These are phyloP conservation scores for Scophthalmus maximus DNA, from an alignment of 2,113 vertebrate genomes.

Conservation along the genomic window DNA sequence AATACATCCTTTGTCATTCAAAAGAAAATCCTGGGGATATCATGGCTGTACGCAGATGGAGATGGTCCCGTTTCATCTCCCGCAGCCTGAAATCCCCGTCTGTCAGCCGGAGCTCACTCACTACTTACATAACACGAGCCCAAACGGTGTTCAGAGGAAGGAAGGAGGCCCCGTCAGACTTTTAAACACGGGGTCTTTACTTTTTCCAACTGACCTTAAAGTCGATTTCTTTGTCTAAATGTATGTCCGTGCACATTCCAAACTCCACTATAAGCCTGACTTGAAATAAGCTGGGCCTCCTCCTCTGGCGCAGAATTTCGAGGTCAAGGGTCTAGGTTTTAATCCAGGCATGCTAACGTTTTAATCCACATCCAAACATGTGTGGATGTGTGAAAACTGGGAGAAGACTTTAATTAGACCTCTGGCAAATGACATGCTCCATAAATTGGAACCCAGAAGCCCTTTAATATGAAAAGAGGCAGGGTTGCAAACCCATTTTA, in stretches of 20 bases:
- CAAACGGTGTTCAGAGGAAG: conserved; percentile 2
- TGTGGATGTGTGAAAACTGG: conserved; percentile 54
- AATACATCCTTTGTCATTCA: conserved; percentile 38
- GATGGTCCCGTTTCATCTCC: conserved; percentile 36
- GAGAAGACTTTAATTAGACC: conserved; percentile 56
- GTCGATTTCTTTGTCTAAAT: not conserved
- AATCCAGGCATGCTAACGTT: conserved; percentile 35
- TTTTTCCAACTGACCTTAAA: not conserved
- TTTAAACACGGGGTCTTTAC: not conserved
- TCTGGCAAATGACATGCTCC: conserved; percentile 46
- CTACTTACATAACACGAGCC: conserved; percentile 42
- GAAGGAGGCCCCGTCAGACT: not conserved
- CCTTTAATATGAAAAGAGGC: conserved; percentile 31
- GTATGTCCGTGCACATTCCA: conserved; percentile 30
- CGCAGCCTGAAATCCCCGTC: conserved; percentile 30
- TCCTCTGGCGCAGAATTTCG: too few relatives aligned
- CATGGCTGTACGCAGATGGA: conserved; percentile 17
- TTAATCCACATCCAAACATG: conserved; percentile 48
- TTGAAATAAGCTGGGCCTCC: conserved; percentile 2
- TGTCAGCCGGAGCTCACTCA: conserved; percentile 13
- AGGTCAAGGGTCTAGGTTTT: conserved; percentile 24
- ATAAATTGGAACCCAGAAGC: conserved; percentile 44
- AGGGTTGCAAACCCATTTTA: conserved; percentile 21
- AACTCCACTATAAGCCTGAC: conserved; percentile 16
- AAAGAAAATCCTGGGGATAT: conserved; percentile 40